Evolutionary conservation across 2,888 invertebrate genomes (phyloP), one percentile per base, ranked within the genome.

Genomic region (Agrochola litura): DNA sequence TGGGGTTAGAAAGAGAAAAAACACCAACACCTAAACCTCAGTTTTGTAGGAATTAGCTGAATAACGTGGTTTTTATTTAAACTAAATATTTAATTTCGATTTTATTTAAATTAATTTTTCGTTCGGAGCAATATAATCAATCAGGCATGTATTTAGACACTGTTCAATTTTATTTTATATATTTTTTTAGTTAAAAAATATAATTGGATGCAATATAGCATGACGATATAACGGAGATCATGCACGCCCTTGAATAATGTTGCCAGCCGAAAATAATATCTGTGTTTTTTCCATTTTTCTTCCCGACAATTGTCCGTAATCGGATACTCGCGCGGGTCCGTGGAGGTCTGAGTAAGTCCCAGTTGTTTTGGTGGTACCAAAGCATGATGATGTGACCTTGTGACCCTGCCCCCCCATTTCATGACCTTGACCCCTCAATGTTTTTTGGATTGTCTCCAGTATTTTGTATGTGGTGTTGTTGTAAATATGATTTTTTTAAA

Each of bases 281-380:
- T 95, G 94, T 95, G 92, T 95, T 93, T 94, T 88, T 91, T 92
- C 90, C 89, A 89, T 89, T 89, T 90, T 91, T 92, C 89, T 91
- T 93, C 88, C 94, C 91, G 90, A 94, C 94, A 92, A 95, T 96
- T 96, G 96, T 96, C 96, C 96, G 96, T 92, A 91, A 94, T 94
- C 96, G 96, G 96, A 95, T 95, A 91, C 92, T 95, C 93, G 94
- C 94, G 93, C 96, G 96, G 92, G 92, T 96, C 90, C 90, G 91
- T 96, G 96, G 96, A 96, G 96, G 96, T 95, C 91, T 96, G 90
- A 96, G 96, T 96, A 96, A 96, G 96, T 96, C 91, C 92, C 91
- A 85, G 86, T 86, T 83, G 79, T 87, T 88, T 83, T 83, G 90
- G 91, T 87, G 83, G 86, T 80, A 88, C 83, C 83, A 84, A 86